Base-by-base conservation (phyloP, 2,797 vertebrate genomes). In the Gallinago solitaria region DNA sequence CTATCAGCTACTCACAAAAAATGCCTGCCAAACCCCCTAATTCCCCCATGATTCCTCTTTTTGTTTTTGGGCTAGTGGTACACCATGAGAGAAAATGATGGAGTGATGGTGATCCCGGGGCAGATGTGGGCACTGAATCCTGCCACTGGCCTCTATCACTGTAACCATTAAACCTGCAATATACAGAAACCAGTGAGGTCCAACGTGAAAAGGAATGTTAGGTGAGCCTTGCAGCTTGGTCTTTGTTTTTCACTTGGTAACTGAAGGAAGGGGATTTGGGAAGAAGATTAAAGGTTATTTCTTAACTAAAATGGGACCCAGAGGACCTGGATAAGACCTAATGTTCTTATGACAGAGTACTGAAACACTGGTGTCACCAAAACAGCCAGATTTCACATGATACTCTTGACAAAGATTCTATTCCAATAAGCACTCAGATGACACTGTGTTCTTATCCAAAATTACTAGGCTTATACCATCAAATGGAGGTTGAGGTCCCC, bases 1-100 rank as follows among this genome's bases (percentile, higher is more conserved):
- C 35, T 65, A 81, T 41, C 25, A 77, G 20, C 23, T 25, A 50
- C 32, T 70, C 20, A 24, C 19, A 60, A 41, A 50, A 60, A 35
- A 35, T n/a, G 8, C 5, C 8, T 30, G n/a, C 6, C 3, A 1
- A 8, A 20, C 5, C 11, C 18, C 16, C 6, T 54, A 54, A 30
- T 2, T 1, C 11, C 27, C 5, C 12, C 32, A 54, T 10, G 14
- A n/a, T 24, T 19, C 16, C 30, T 16, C 2, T 6, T 41, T 82
- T 77, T 76, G 71, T 76, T 75, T 60, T 48, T 13, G 3, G 35
- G 35, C 35, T 39, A 39, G 39, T 12, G 39, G 39, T 39, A 39
- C 39, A 39, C 12, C 39, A 9, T 21, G 9, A 50, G 7, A 48
- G 47, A 73, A 74, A 68, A 32, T 24, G 28, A 56, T 25, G 35